Conservation (phyloP, 30 jellyfish, hydroid and myxozoan species). For the Pelagia noctiluca region DNA sequence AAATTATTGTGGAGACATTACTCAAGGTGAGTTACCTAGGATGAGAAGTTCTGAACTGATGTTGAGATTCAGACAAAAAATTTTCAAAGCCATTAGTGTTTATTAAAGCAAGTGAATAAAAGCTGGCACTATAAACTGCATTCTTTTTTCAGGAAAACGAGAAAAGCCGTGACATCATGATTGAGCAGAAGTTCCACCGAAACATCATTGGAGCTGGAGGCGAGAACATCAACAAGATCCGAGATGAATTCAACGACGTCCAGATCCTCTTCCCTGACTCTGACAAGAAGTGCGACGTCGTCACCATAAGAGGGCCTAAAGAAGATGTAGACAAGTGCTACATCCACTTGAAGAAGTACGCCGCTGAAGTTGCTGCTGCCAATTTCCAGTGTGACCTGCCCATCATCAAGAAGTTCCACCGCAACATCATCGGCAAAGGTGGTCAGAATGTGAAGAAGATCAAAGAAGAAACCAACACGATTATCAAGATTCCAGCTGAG, state of each 20-base stretch:
- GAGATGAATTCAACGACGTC: slow-evolving; percentile 88
- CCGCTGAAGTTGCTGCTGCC: slow-evolving; percentile 88
- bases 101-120: no score
- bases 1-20: no score
- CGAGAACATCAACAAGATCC: slow-evolving; percentile 80
- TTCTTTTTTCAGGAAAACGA: slow-evolving; percentile 82
- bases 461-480: slow-evolving; percentile 90
- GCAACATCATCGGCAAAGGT: slow-evolving; percentile 89
- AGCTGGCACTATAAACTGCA: no score
- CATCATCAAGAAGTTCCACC: slow-evolving; percentile 89
- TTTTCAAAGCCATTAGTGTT: no score
- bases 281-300: slow-evolving; percentile 86
- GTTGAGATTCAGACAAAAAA: no score
- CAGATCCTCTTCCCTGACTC: slow-evolving; percentile 95
- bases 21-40: no score
- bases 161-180: slow-evolving; percentile 90
- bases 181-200: slow-evolving; percentile 90
- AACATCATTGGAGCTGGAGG: slow-evolving; percentile 95
- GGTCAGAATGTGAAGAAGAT: slow-evolving; percentile 88
- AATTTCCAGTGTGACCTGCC: slow-evolving; percentile 89
- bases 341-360: slow-evolving; percentile 84
- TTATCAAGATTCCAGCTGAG: slow-evolving; percentile 86
- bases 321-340: slow-evolving; percentile 95
- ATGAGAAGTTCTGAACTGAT: no score
- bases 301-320: slow-evolving; percentile 95